Conservation (phyloP, 1,140 invertebrate species). For the Thaumatotibia leucotreta region DNA sequence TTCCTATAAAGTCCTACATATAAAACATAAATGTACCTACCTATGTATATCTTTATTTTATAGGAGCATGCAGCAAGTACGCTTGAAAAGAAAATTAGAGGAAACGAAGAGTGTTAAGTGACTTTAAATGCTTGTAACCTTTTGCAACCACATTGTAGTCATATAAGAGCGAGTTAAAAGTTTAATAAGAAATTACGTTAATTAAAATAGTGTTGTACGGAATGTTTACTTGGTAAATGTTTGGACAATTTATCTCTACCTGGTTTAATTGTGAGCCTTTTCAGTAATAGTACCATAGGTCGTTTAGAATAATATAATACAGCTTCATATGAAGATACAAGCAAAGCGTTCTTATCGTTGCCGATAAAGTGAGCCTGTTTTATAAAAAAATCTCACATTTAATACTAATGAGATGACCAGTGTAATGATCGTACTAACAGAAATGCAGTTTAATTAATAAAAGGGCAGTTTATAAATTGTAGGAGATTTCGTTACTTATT, state of each 20-base stretch:
- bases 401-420: no score
- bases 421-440: no score
- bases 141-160: background rate
- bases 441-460: no score
- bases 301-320: no score
- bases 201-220: background rate
- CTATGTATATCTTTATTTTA: background rate
- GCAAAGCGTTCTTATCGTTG: no score
- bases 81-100: background rate
- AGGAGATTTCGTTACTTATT: no score
- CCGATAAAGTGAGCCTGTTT: no score
- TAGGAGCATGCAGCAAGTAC: background rate
- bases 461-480: no score
- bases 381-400: no score
- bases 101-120: background rate
- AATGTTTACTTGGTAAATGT: background rate
- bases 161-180: background rate
- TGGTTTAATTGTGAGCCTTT: no score
- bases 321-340: no score
- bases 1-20: background rate
- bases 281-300: no score
- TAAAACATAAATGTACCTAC: background rate
- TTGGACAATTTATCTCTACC: background rate
- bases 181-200: background rate
- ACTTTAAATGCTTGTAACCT: background rate